A percentile compares a stretch with the other conserved stretches of the same genome.
Evolutionary conservation across 2,113 vertebrate species (phyloP).

Genomic region (Trichechus manatus): DNA sequence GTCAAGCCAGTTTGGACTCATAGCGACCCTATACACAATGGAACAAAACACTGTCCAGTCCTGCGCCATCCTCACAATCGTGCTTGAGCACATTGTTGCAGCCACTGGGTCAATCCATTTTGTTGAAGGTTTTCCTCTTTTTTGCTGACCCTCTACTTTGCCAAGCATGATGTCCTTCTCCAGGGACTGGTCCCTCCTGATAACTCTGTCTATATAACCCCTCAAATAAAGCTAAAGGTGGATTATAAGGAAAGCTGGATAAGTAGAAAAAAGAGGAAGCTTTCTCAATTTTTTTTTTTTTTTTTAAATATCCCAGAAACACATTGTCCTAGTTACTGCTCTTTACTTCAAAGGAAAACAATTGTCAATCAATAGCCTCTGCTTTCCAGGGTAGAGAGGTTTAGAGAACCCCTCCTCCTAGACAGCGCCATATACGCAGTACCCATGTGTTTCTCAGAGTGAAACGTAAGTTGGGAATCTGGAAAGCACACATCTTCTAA

Average conservation of each 20-base stretch:
- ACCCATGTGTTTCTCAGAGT: neutral
- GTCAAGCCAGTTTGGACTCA: too few species aligned
- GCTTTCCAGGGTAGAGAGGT: neutral
- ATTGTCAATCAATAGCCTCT: neutral
- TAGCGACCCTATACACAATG: too few species aligned
- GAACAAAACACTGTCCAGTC: too few species aligned
- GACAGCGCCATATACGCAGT: neutral
- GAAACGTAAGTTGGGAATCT: conserved; percentile 17
- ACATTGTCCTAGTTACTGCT: neutral
- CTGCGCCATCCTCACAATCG: too few species aligned
- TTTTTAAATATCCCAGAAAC: neutral
- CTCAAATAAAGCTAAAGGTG: neutral
- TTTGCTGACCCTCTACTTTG: too few species aligned
- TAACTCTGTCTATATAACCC: too few species aligned
- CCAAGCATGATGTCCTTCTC: too few species aligned
- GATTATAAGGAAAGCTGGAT: neutral
- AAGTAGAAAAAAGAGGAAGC: neutral
- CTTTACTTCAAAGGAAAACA: conserved; percentile 55
- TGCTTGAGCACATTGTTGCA: too few species aligned
- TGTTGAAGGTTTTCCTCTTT: too few species aligned
- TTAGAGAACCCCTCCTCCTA: neutral
- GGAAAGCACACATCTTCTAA: neutral
- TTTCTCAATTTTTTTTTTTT: neutral
- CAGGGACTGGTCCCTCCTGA: too few species aligned
- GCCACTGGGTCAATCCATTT: too few species aligned